Percentiles rank a stretch among this genome's conserved stretches.
Evolutionary conservation across 2,113 vertebrate genomes (phyloP).

Genomic region (Motacilla alba): DNA sequence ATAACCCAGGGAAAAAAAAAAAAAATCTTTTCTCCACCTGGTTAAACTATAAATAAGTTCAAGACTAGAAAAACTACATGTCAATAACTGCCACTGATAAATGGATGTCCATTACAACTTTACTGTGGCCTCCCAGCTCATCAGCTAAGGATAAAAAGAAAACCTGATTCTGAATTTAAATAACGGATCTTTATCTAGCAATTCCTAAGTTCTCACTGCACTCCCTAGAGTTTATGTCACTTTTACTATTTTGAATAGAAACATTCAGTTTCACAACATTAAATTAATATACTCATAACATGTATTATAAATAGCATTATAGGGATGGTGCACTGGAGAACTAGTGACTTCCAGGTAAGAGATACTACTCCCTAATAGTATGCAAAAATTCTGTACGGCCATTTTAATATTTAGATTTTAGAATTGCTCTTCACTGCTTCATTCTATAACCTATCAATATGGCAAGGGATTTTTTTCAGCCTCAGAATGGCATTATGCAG

Average conservation of each 20-base stretch:
- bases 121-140: not conserved
- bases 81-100: not conserved
- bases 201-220: not conserved
- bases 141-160: not conserved
- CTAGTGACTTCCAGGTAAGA: not conserved
- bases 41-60: not conserved
- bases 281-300: not conserved
- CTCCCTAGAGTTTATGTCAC: not conserved
- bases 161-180: not conserved
- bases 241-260: not conserved
- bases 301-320: not conserved
- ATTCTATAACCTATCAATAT: not conserved
- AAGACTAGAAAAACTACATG: not conserved
- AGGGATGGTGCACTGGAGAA: not conserved
- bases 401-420: not conserved
- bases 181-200: not conserved
- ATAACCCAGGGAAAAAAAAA: not conserved
- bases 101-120: not conserved
- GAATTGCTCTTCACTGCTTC: not conserved
- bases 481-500: accelerated
- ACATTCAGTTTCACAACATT: not conserved
- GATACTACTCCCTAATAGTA: not conserved
- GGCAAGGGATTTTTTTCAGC: not conserved
- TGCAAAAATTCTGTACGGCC: not conserved
- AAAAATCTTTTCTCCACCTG: not conserved